Evolutionary conservation across 37 sponge, comb jelly and placozoan species (phyloP).

Genomic region (Beroe ovata): DNA sequence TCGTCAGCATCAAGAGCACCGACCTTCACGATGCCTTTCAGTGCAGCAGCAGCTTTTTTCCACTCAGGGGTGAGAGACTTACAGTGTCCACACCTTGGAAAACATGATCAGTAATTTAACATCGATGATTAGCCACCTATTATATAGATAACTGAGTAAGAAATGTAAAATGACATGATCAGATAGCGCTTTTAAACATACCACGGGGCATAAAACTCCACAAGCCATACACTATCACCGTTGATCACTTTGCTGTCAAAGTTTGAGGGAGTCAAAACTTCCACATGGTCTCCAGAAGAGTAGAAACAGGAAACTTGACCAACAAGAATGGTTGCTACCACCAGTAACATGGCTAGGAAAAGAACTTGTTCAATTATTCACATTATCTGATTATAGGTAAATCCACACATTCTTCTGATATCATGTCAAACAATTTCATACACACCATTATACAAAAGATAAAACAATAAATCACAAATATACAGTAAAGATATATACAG

Average conservation of each 20-base stretch:
- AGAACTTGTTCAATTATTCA: no score
- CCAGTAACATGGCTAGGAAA: no score
- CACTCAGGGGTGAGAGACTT: conserved; percentile 89
- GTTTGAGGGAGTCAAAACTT: conserved; percentile 81
- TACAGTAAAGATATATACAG: no score
- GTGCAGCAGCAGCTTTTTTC: conserved; percentile 91
- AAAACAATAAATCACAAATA: no score
- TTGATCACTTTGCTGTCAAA: conserved; percentile 81
- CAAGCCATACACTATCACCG: conserved; percentile 86
- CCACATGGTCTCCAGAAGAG: conserved; percentile 76
- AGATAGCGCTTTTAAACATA: no score
- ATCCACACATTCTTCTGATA: no score
- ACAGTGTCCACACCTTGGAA: conserved; percentile 99
- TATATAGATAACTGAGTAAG: no score
- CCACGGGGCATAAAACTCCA: conserved; percentile 99
- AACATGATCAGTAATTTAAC: not conserved
- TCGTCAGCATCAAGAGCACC: conserved; percentile 92
- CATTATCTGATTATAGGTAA: no score
- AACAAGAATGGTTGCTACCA: conserved; percentile 2
- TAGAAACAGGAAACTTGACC: conserved; percentile 71
- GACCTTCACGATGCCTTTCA: conserved; percentile 88
- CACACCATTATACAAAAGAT: no score
- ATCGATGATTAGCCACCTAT: no score
- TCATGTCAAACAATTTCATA: no score
- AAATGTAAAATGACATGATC: no score